Base-by-base conservation (phyloP, 2,888 invertebrate species). In the Clepsis dumicolana region DNA sequence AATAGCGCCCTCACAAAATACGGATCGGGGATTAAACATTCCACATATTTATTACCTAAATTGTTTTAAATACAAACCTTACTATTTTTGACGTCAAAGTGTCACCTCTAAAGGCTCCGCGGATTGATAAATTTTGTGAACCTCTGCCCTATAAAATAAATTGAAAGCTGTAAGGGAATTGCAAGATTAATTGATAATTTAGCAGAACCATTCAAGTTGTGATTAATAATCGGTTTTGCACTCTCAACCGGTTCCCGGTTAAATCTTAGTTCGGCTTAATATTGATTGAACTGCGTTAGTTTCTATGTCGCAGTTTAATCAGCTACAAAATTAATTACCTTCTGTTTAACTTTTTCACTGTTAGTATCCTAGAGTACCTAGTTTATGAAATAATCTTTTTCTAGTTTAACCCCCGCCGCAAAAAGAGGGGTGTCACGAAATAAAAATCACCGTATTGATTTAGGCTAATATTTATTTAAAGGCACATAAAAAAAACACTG, bases 171-270 rank as follows among this genome's bases (percentile, higher is more conserved):
- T 53, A 25, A 29, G 54, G 18, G n/a, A 62, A 50, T 44, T 25
- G 18, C 21, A 35, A 48, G 61, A 66, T 66, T 66, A 62, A 67
- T 67, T 48, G 44, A 35, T 25, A 18, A 62, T 56, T 27, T 50
- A 25, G 18, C 29, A 24, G 18, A 56, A 56, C 62, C 50, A 67
- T 61, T 54, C 18, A 44, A 38, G 25, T 24, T 61, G 32, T 62
- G 48, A 66, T 62, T 62, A 48, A 62, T 67, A 12, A 29, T 16
- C 29, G 12, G 41, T n/a, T 54, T 44, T 61, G 44, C 50, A 24
- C 32, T 35, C 29, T 32, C 50, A 24, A 35, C 32, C 12, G 0
- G 50, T 24, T 29, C n/a, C n/a, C 8, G 35, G n/a, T 50, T 32
- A n/a, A 52, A 52, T 25, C 25, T 52, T 18, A 18, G n/a, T 8